These are phyloP conservation scores for Melinaea menophilus DNA, from an alignment of 2,888 invertebrate species.

Conservation along the genomic window DNA sequence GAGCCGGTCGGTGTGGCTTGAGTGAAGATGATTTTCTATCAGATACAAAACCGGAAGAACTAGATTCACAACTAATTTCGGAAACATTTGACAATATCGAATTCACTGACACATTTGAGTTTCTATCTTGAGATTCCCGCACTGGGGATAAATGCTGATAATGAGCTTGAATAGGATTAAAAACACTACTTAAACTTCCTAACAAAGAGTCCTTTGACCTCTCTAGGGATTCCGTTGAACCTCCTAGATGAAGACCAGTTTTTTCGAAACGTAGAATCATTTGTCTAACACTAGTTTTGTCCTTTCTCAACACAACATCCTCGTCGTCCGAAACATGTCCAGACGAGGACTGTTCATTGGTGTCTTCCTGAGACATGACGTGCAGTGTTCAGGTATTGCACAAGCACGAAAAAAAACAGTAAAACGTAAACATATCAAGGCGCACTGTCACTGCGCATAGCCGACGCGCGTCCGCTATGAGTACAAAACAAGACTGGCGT, in stretches of 20 bases:
- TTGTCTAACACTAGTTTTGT: slow-evolving; percentile 63
- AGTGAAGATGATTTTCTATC: slow-evolving; percentile 61
- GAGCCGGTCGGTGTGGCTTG: slow-evolving; percentile 68
- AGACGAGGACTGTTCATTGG: slow-evolving; percentile 50
- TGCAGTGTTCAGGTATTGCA: slow-evolving; percentile 49
- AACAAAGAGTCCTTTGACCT: slow-evolving; percentile 54
- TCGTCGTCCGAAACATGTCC: slow-evolving; percentile 60
- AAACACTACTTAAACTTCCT: slow-evolving; percentile 65
- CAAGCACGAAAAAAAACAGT: slow-evolving; percentile 51
- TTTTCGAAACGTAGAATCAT: slow-evolving; percentile 71
- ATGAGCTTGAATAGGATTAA: slow-evolving; percentile 63
- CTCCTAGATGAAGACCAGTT: slow-evolving; percentile 51
- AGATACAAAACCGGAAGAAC: slow-evolving; percentile 71
- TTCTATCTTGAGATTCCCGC: slow-evolving; percentile 61
- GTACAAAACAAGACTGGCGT: slow-evolving; percentile 56
- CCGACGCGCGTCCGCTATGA: slow-evolving; percentile 56
- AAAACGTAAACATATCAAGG: slow-evolving; percentile 62
- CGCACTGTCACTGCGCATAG: slow-evolving; percentile 50
- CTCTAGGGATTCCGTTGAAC: slow-evolving; percentile 61
- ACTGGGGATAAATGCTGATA: slow-evolving; percentile 63
- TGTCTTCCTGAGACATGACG: slow-evolving; percentile 67
- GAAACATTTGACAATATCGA: slow-evolving; percentile 71
- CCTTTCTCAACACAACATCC: slow-evolving; percentile 57
- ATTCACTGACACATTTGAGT: slow-evolving; percentile 73
- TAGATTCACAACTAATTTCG: slow-evolving; percentile 68